phyloP scores from a whole-genome alignment of 1,140 invertebrate species.

The Neotoxoptera formosana region DNA sequence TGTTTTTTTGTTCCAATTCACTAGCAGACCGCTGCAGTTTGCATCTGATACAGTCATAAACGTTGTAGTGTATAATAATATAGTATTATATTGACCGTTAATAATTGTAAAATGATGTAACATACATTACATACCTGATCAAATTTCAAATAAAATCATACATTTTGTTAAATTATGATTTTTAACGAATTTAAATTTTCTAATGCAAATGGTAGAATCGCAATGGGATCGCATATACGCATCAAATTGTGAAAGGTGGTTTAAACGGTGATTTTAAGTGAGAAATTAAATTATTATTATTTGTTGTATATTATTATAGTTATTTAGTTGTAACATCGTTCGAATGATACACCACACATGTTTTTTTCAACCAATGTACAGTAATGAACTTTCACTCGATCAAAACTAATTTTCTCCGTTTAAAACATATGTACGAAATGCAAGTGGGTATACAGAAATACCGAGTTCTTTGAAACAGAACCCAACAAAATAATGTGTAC shows the following conservation, averaged over 20 bases:
- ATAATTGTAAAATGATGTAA: background rate
- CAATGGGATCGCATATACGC: background rate
- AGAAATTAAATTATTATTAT: conserved; percentile 1
- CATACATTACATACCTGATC: background rate
- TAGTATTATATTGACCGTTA: background rate
- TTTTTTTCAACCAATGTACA: background rate
- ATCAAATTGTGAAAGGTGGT: background rate
- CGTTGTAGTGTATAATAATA: background rate
- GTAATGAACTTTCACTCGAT: background rate
- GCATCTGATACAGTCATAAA: background rate
- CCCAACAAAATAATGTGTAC: background rate
- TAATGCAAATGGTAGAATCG: background rate
- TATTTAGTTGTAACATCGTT: background rate
- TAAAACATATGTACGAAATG: background rate
- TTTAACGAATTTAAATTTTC: background rate
- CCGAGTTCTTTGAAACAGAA: background rate
- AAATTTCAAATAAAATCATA: background rate
- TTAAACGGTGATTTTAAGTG: background rate
- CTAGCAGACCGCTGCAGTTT: background rate
- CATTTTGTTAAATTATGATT: background rate
- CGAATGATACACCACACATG: background rate
- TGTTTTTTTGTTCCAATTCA: background rate
- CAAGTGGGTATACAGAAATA: background rate
- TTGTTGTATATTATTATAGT: background rate
- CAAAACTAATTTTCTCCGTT: background rate